These are phyloP conservation scores for Leptodirus hochenwartii DNA, from an alignment of 2,888 invertebrate genomes.

Conservation along the genomic window DNA sequence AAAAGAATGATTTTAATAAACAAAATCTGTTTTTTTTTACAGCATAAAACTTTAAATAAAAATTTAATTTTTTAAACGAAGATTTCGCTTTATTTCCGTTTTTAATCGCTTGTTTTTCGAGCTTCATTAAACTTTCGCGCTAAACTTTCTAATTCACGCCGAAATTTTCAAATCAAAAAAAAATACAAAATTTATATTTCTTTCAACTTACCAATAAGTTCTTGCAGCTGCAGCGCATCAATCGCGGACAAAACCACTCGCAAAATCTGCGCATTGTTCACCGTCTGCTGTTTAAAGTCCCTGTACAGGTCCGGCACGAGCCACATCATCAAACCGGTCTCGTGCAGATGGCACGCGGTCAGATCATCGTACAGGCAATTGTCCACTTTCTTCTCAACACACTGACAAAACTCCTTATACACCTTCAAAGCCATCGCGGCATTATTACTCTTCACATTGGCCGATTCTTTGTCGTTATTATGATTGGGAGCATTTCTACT, in stretches of 20 bases:
- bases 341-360: constrained; percentile 74
- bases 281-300: constrained; percentile 71
- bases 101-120: too few species aligned
- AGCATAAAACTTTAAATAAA: too few species aligned
- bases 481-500: too few species aligned
- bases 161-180: too few species aligned
- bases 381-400: constrained; percentile 51
- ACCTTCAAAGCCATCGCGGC: constrained; percentile 49
- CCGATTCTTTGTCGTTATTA: too few species aligned
- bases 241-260: constrained; percentile 80
- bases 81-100: too few species aligned
- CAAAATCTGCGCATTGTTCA: constrained; percentile 76
- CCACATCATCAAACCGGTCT: constrained; percentile 77
- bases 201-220: constrained; percentile 46
- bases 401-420: constrained; percentile 78
- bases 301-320: constrained; percentile 83
- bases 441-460: constrained; percentile 24
- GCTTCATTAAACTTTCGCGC: too few species aligned
- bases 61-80: too few species aligned
- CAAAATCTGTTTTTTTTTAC: too few species aligned
- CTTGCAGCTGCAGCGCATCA: constrained; percentile 79
- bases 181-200: too few species aligned
- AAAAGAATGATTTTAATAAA: too few species aligned
- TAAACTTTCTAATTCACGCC: too few species aligned
- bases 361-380: constrained; percentile 65